Base-by-base conservation (phyloP, 1,140 invertebrate species). In the Wasmannia auropunctata region DNA sequence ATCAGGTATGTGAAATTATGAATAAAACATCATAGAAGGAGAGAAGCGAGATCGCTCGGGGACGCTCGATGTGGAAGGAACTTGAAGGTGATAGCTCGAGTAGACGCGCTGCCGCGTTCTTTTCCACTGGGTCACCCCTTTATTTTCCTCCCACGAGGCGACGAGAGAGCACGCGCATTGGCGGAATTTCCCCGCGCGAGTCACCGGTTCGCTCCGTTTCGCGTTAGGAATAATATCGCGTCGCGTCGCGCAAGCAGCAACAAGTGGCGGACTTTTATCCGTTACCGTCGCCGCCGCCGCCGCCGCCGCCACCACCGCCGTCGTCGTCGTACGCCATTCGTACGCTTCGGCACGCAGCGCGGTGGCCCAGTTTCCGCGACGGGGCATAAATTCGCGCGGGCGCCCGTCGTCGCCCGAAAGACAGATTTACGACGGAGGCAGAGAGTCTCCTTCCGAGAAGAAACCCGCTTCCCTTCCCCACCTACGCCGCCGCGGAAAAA, bases 201-300 rank as follows among this genome's bases (percentile, higher is more conserved):
- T 75, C 72, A 49, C 28, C 40, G 28, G 22, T 54, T 56, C 63
- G 43, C 46, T 40, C 34, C 34, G 65, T 54, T 69, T 69, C 63
- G 34, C 49, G 49, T 37, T 70, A 37, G 28, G 56, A 84, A 46
- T 40, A 74, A 43, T 34, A 40, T 74, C 62, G 65, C 77, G 63
- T 40, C 46, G 37, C 37, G 70, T 56, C 72, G 54, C 54, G 22
- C 25, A 14, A n/a, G 25, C 46, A 85, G 87, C 88, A 89, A 89
- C 88, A 89, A 89, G 88, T 89, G 88, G 87, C 84, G 85, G 67
- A 72, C 87, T 89, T 89, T 89, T 86, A 89, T 89, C 84, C 62
- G 49, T 19, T 28, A 10, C 40, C n/a, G n/a, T 51, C 56, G 74
- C 22, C 51, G 63, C 28, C 72, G 40, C 37, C 22, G 49, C 49